Base-by-base conservation (phyloP, 2,113 vertebrate species). In the Campylomormyrus tamandua region DNA sequence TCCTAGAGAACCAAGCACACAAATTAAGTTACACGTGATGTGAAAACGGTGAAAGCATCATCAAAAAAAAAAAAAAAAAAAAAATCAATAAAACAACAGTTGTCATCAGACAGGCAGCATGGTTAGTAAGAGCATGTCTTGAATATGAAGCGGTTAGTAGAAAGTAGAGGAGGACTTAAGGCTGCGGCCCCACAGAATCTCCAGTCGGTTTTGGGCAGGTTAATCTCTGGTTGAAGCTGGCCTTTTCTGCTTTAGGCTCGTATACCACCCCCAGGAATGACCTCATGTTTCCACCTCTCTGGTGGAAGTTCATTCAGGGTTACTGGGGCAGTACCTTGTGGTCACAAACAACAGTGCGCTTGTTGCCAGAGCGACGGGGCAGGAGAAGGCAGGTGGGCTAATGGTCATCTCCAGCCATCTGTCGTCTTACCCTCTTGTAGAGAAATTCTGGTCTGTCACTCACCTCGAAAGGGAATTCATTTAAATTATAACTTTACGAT, bases 171-270 rank as follows among this genome's bases (percentile, higher is more conserved):
- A 39, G 3, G 52, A 56, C 15, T 27, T 27, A 27, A 45, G 52
- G 77, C 2, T 21, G 80, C 35, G 13, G 52, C 50, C 80, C 19
- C 4, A 87, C 89, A 90, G 89, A 90, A 90, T 90, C 89, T 90
- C 89, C 89, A 90, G 53, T 70, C 21, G n/a, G 89, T 83, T 90
- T 42, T 24, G 5, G 83, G 83, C 2, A 1, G 62, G 62, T 49
- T 48, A 52, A 50, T 27, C 5, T 86, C 21, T 31, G 45, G 48
- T 45, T 24, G 42, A 83, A 83, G 35, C 31, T 21, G 77, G 7
- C 15, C 42, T 5, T 24, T 45, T 83, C 77, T 83, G 35, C 39
- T 8, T 24, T 11, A 31, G 10, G 62, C 62, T 27, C 3, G 9
- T 80, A 2, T 42, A 17, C 5, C 58, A n/a, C 31, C 70, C 17